Evolutionary conservation across 2,888 invertebrate species (phyloP).

Genomic region (Agonum fuliginosum): DNA sequence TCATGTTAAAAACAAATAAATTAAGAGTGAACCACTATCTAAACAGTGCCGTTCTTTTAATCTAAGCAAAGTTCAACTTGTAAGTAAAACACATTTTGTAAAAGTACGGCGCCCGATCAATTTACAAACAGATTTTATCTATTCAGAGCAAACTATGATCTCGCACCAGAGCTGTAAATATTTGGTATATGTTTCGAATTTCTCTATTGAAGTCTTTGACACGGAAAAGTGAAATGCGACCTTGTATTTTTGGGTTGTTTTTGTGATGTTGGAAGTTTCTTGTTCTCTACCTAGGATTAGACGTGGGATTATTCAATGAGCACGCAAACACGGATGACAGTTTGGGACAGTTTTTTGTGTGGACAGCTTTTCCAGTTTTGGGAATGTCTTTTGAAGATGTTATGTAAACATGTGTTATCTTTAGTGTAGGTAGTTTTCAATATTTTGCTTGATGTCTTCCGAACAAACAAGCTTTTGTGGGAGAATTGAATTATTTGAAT

Average conservation of each 20-base stretch:
- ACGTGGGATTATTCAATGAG: slow-evolving; percentile 36
- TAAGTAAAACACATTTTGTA: slow-evolving; percentile 1
- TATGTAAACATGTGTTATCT: slow-evolving; percentile 43
- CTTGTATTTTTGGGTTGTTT: slow-evolving; percentile 20
- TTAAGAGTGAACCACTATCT: slow-evolving; percentile 7
- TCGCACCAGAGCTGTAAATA: slow-evolving; percentile 15
- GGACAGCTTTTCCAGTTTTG: slow-evolving; percentile 26
- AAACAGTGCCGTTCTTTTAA: slow-evolving; percentile 7
- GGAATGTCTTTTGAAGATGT: slow-evolving; percentile 31
- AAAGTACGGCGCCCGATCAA: background rate
- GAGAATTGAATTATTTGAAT: background rate
- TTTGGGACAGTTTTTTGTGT: slow-evolving; percentile 35
- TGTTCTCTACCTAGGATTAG: slow-evolving; percentile 28
- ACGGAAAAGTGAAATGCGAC: slow-evolving; percentile 27
- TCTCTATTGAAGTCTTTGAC: slow-evolving; percentile 15
- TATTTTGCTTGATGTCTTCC: background rate
- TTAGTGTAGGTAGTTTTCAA: slow-evolving; percentile 5
- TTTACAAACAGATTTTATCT: slow-evolving; percentile 40
- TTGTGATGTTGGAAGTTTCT: slow-evolving; percentile 4
- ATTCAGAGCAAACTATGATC: slow-evolving; percentile 34
- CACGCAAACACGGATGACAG: slow-evolving; percentile 29
- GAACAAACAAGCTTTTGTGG: background rate
- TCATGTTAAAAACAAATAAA: slow-evolving; percentile 22
- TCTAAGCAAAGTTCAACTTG: slow-evolving; percentile 15
- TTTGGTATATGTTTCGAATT: slow-evolving; percentile 35